Percentiles rank a stretch among this genome's conserved stretches.
Conservation (phyloP, 30 jellyfish, hydroid and myxozoan genomes). For the Cassiopea xamachana region DNA sequence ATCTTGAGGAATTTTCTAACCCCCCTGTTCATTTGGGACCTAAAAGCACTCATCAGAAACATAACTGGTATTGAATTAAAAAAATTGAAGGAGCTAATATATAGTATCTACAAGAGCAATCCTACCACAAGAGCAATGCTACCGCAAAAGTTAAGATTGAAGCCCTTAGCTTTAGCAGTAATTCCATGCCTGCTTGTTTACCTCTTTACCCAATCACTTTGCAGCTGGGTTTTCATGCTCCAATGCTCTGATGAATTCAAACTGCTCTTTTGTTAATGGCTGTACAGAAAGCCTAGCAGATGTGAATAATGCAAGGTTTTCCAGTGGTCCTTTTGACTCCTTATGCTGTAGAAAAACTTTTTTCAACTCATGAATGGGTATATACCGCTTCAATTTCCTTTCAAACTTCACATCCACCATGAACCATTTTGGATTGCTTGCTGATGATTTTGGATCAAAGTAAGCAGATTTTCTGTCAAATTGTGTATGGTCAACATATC, state of each 20-base stretch:
- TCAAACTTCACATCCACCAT: slow-evolving; percentile 92
- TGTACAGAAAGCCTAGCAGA: slow-evolving; percentile 90
- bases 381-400: slow-evolving; percentile 77
- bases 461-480: slow-evolving; percentile 80
- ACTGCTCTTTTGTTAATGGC: slow-evolving; percentile 88
- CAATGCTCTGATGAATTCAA: slow-evolving; percentile 70
- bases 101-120: no score
- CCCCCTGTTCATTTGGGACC: no score
- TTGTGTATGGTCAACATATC: slow-evolving; percentile 95
- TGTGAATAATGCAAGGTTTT: slow-evolving; percentile 80
- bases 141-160: no score
- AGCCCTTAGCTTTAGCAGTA: background rate
- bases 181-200: background rate
- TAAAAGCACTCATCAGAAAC: no score
- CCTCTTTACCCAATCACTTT: background rate
- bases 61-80: no score
- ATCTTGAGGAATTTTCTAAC: no score
- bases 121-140: no score
- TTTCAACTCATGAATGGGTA: slow-evolving; percentile 81
- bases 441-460: slow-evolving; percentile 87
- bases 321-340: slow-evolving; percentile 75
- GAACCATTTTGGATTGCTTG: slow-evolving; percentile 89
- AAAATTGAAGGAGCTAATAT: no score
- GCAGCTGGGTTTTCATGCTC: background rate
- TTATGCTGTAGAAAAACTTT: slow-evolving; percentile 75